Conservation (phyloP, 2,113 vertebrate genomes). For the Lepus europaeus region DNA sequence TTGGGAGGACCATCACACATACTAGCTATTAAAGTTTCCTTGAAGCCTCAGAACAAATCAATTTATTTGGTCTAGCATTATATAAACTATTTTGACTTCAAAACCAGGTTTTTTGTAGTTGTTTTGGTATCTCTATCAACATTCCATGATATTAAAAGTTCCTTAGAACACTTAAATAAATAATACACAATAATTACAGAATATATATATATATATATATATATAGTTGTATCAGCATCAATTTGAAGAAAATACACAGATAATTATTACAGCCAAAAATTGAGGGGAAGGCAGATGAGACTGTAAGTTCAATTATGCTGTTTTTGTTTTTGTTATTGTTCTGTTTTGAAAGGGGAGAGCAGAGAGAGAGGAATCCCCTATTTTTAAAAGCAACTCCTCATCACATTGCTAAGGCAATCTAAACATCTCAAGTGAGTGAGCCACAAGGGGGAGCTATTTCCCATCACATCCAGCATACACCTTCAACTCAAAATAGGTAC, state of each 20-base stretch:
- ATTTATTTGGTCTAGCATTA: not conserved
- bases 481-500: not conserved
- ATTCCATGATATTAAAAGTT: slow-evolving; percentile 4
- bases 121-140: not conserved
- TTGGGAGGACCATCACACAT: not conserved
- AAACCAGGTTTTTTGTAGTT: slow-evolving; percentile 26
- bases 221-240: not conserved
- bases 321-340: not conserved
- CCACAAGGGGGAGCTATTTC: slow-evolving; percentile 66
- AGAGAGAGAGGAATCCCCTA: not conserved
- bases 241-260: not conserved
- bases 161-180: not conserved
- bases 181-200: slow-evolving; percentile 21
- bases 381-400: not conserved
- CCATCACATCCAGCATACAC: not conserved
- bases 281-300: not conserved
- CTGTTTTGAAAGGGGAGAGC: not conserved
- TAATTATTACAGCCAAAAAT: not conserved
- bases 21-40: not conserved
- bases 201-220: not conserved
- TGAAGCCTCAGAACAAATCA: slow-evolving; percentile 34
- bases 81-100: slow-evolving; percentile 28
- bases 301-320: not conserved
- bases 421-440: not conserved
- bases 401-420: not conserved